These are phyloP conservation scores for Psammodynastes pulverulentus DNA, from an alignment of 2,113 vertebrate species.

Conservation along the genomic window DNA sequence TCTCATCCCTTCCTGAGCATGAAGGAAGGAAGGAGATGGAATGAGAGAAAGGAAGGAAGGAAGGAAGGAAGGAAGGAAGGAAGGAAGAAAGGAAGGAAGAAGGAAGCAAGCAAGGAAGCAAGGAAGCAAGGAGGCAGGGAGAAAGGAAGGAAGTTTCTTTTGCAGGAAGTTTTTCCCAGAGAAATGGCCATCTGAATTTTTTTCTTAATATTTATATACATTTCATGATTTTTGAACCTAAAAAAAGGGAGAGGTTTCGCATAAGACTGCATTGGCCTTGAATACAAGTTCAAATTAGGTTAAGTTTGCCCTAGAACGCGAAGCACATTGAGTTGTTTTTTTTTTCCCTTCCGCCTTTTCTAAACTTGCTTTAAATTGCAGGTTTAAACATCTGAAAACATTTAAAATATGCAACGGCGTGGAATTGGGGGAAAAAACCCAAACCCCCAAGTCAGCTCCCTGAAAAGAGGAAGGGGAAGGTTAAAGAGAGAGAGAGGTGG, in stretches of 20 bases:
- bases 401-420: neutral
- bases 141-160: neutral
- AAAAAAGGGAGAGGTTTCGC: neutral
- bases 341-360: neutral
- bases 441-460: neutral
- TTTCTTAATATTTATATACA: neutral
- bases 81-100: no score
- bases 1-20: no score
- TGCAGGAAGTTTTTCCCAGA: neutral
- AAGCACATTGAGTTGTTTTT: no score
- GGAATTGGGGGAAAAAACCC: neutral
- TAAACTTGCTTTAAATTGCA: neutral
- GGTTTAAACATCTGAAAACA: neutral
- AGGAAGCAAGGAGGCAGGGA: no score
- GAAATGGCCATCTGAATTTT: neutral
- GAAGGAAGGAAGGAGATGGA: no score
- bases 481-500: neutral
- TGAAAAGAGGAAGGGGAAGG: neutral
- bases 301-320: neutral
- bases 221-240: neutral
- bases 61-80: no score
- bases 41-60: no score
- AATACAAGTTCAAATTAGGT: neutral
- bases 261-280: neutral
- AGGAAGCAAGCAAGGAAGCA: no score